Conservation (phyloP, 2,888 invertebrate species). For the Cheilosia pagana region DNA sequence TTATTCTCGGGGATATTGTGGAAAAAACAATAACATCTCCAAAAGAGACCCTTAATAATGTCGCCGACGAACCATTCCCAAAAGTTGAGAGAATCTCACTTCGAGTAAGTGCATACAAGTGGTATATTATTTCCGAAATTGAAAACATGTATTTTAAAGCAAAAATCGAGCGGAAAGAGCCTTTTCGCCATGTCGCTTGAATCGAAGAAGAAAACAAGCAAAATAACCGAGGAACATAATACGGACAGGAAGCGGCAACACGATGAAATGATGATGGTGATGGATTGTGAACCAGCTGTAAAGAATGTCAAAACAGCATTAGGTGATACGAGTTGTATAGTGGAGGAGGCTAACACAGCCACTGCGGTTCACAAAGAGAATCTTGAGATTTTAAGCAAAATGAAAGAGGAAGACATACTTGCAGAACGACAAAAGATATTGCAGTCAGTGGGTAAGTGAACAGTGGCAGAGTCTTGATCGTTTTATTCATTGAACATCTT, state of each 20-base stretch:
- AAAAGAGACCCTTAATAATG: conserved; percentile 24
- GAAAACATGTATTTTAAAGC: not conserved
- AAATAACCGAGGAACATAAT: not conserved
- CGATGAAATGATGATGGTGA: conserved; percentile 53
- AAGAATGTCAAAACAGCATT: conserved; percentile 57
- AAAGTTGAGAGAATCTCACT: conserved; percentile 62
- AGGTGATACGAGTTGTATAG: conserved; percentile 78
- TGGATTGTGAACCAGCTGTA: conserved; percentile 69
- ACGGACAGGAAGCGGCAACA: conserved; percentile 39
- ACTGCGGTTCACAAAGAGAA: conserved; percentile 90
- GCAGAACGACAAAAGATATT: conserved; percentile 89
- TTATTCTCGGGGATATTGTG: conserved; percentile 85
- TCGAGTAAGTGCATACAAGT: conserved; percentile 33
- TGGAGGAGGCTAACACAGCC: conserved; percentile 84
- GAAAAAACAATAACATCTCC: conserved; percentile 80
- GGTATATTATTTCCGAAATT: not conserved
- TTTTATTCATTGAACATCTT: not conserved
- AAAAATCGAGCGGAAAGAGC: conserved; percentile 81
- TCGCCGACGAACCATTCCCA: conserved; percentile 57
- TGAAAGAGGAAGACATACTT: conserved; percentile 90
- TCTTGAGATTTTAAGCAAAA: conserved; percentile 86
- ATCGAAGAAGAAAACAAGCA: conserved; percentile 76
- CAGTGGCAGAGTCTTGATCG: not conserved
- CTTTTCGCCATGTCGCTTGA: conserved; percentile 85
- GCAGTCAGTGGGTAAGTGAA: conserved; percentile 80